Conservation (phyloP, 2,797 vertebrate genomes). For the Typhlichthys subterraneus region DNA sequence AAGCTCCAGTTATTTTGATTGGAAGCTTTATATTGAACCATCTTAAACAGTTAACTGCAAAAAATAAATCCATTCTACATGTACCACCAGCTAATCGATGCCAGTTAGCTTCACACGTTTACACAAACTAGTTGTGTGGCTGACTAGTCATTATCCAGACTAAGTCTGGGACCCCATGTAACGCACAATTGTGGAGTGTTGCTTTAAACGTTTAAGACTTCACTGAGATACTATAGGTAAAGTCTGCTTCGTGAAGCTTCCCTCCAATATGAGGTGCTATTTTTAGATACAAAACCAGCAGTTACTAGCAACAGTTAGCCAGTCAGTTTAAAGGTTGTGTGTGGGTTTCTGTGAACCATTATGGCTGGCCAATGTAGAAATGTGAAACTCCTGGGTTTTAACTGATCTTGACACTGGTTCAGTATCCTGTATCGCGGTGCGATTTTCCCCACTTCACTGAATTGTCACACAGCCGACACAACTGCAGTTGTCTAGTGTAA, state of each 20-base stretch:
- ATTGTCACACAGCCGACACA: neutral
- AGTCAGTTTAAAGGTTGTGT: neutral
- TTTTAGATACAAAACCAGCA: slow-evolving; percentile 10
- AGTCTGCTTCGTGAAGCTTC: slow-evolving; percentile 19
- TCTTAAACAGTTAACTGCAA: too few species aligned
- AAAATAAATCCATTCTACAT: too few species aligned
- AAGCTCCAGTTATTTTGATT: too few species aligned
- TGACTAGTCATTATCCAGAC: too few species aligned
- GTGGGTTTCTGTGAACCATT: neutral
- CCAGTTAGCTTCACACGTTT: too few species aligned
- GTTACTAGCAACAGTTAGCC: neutral
- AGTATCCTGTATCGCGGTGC: neutral
- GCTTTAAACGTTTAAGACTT: too few species aligned
- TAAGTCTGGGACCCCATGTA: too few species aligned
- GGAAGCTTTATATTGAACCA: too few species aligned
- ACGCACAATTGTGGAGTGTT: too few species aligned
- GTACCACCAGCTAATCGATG: too few species aligned
- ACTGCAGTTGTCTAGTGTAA: neutral
- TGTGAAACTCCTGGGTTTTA: neutral
- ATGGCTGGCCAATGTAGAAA: neutral
- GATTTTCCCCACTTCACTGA: neutral
- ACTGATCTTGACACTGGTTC: neutral
- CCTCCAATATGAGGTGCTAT: slow-evolving; percentile 34
- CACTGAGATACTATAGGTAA: neutral
- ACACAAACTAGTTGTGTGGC: too few species aligned